Evolutionary conservation across 2,888 invertebrate genomes (phyloP).

Genomic region (Drosophila kuntzei): DNA sequence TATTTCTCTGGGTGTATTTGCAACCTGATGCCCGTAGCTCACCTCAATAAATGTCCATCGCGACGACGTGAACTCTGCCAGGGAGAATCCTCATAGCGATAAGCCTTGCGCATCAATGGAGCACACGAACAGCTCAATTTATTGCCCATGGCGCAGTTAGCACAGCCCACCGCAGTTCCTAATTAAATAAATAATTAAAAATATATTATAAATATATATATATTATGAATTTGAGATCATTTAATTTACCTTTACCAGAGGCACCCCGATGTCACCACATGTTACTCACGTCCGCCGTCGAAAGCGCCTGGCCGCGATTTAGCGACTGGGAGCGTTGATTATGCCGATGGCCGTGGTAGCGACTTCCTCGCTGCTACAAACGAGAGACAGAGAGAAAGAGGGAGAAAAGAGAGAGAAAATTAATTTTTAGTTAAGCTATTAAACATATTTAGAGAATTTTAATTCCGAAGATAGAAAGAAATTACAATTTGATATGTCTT

Average conservation of each 20-base stretch:
- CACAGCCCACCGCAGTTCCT: conserved; percentile 86
- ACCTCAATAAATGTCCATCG: conserved; percentile 96
- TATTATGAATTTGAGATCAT: too few relatives aligned
- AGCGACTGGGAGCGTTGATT: conserved; percentile 91
- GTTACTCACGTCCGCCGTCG: conserved; percentile 89
- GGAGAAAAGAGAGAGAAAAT: neutral
- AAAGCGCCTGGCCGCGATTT: conserved; percentile 90
- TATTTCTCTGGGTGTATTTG: neutral
- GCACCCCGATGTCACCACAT: conserved; percentile 93
- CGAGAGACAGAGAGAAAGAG: neutral
- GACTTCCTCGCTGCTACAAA: conserved; percentile 87
- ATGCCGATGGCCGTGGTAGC: conserved; percentile 87
- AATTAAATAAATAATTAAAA: too few relatives aligned
- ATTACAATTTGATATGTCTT: neutral
- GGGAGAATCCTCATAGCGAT: conserved; percentile 98
- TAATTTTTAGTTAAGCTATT: neutral
- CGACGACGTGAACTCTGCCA: conserved; percentile 95
- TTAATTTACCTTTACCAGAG: conserved; percentile 87
- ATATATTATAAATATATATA: too few relatives aligned
- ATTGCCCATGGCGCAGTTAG: conserved; percentile 95
- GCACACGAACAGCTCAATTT: conserved; percentile 99
- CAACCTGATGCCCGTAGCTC: conserved; percentile 33
- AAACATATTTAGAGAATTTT: neutral
- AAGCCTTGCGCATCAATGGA: conserved; percentile 97
- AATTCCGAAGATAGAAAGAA: neutral